Percentiles rank a stretch among this genome's conserved stretches.
Conservation (phyloP, 1,140 invertebrate genomes). For the Semibalanus balanoides region DNA sequence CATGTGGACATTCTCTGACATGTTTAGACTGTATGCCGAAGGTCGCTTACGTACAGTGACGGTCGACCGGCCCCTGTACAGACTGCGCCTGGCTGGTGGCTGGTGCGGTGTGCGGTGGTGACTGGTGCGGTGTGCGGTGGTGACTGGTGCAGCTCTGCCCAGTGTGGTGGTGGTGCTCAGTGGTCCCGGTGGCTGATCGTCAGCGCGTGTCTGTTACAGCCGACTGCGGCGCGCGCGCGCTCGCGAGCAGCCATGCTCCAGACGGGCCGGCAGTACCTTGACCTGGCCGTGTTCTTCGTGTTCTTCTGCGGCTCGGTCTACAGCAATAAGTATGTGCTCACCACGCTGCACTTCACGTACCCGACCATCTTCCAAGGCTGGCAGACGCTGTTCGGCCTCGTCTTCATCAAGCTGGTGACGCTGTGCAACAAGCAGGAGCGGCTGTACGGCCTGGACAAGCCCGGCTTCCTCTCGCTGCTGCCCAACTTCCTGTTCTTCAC, state of each 20-base stretch:
- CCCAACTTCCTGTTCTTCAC: conserved; percentile 29
- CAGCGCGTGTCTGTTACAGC: not conserved
- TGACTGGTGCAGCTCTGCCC: too few relatives aligned
- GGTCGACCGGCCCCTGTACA: too few relatives aligned
- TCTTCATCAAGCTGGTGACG: conserved; percentile 33
- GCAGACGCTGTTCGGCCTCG: conserved; percentile 33
- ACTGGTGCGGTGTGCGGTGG: too few relatives aligned
- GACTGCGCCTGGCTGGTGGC: too few relatives aligned
- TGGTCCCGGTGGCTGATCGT: too few relatives aligned
- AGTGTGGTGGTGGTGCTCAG: too few relatives aligned
- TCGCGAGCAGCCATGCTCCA: not conserved
- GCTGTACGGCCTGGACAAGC: conserved; percentile 27
- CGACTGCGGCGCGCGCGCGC: conserved; percentile 62
- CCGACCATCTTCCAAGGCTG: conserved; percentile 35
- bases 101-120: too few relatives aligned
- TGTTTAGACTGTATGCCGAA: too few relatives aligned
- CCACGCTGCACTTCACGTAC: conserved; percentile 32
- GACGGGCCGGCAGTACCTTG: not conserved
- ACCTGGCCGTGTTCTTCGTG: conserved; percentile 1
- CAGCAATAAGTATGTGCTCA: conserved; percentile 29
- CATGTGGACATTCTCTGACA: too few relatives aligned
- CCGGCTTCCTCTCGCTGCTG: conserved; percentile 26
- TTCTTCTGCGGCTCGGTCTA: not conserved
- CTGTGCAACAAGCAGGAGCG: conserved; percentile 35
- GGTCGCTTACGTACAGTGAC: too few relatives aligned